Percentiles rank a stretch among this genome's conserved stretches.
Evolutionary conservation across 1,140 invertebrate species (phyloP).

Genomic region (Trissolcus basalis): DNA sequence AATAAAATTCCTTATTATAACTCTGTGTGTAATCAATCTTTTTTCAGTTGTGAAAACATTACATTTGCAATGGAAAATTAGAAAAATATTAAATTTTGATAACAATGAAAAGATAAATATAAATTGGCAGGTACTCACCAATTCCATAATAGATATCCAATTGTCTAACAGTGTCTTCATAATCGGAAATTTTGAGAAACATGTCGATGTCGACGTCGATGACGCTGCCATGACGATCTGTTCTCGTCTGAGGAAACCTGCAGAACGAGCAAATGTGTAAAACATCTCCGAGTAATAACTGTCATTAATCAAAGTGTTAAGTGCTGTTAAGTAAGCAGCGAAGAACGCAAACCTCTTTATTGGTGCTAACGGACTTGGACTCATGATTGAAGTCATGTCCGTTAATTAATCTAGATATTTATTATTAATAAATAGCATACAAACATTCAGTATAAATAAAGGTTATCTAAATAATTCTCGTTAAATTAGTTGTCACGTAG

Average conservation of each 20-base stretch:
- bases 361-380: constrained; percentile 20
- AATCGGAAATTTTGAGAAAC: constrained; percentile 88
- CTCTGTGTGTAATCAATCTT: too few species aligned
- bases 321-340: constrained; percentile 14
- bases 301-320: constrained; percentile 22
- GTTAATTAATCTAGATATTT: constrained; percentile 35
- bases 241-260: constrained; percentile 54
- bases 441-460: constrained; percentile 7
- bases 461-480: constrained; percentile 22
- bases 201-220: constrained; percentile 83
- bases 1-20: too few species aligned
- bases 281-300: constrained; percentile 15
- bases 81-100: constrained; percentile 4
- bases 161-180: constrained; percentile 92
- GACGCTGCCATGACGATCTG: constrained; percentile 75
- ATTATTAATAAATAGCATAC: constrained; percentile 12
- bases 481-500: constrained; percentile 7
- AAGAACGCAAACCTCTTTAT: constrained; percentile 46
- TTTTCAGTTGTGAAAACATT: too few species aligned
- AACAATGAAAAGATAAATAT: too few species aligned
- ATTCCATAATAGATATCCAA: constrained; percentile 95
- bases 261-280: constrained; percentile 23
- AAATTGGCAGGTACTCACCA: constrained; percentile 77
- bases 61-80: too few species aligned
- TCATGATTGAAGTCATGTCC: constrained; percentile 57